Conservation (phyloP, 2,113 vertebrate species). For the Sprattus sprattus region DNA sequence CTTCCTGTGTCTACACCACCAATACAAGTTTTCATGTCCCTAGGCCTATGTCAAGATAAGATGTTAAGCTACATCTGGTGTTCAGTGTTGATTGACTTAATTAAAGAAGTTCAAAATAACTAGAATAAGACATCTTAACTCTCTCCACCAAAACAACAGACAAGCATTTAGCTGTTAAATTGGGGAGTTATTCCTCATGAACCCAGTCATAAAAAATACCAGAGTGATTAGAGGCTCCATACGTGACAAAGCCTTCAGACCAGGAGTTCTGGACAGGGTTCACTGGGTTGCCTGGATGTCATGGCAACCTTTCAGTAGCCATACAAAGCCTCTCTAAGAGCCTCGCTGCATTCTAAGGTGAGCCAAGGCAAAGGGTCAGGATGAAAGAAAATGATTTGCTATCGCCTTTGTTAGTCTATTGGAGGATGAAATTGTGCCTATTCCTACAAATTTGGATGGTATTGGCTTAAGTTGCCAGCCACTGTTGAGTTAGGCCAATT, state of each 20-base stretch:
- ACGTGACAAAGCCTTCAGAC: neutral
- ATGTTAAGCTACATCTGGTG: neutral
- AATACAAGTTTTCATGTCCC: neutral
- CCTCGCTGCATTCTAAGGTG: neutral
- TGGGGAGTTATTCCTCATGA: neutral
- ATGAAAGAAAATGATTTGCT: neutral
- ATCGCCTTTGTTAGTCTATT: neutral
- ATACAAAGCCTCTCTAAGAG: constrained; percentile 5
- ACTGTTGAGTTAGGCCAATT: neutral
- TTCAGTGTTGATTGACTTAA: neutral
- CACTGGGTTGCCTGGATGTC: constrained; percentile 10
- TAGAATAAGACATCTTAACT: neutral
- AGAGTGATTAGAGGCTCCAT: neutral
- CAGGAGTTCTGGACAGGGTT: neutral
- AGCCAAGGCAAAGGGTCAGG: neutral
- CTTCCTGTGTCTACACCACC: neutral
- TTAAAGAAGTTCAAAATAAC: neutral
- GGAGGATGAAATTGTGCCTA: neutral
- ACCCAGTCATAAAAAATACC: constrained; percentile 3
- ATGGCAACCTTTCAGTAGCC: constrained; percentile 15
- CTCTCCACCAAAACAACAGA: neutral
- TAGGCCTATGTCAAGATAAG: neutral
- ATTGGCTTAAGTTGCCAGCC: neutral
- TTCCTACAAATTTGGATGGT: neutral
- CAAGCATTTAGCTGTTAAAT: neutral